Evolutionary conservation across 1,140 invertebrate genomes (phyloP).

Genomic region (Bombyx mori): DNA sequence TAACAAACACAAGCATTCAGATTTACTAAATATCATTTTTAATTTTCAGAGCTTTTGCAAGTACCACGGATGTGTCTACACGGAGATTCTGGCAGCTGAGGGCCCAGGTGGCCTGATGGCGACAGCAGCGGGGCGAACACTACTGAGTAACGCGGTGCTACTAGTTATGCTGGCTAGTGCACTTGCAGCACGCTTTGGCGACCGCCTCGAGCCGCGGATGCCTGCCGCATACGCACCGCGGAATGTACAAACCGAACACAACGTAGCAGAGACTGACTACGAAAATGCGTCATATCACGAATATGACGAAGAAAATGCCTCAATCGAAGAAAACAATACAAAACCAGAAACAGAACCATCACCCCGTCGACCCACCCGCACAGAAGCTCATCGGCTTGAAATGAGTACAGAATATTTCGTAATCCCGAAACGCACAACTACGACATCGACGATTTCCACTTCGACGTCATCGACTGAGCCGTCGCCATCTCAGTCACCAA

Average conservation of each 20-base stretch:
- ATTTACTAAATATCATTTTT: slow-evolving; percentile 2
- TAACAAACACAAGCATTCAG: slow-evolving; percentile 7
- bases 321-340: slow-evolving; percentile 26
- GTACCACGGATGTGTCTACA: slow-evolving; percentile 40
- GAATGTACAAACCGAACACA: slow-evolving; percentile 31
- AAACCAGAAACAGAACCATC: slow-evolving; percentile 37
- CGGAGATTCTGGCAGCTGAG: slow-evolving; percentile 40
- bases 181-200: slow-evolving; percentile 56
- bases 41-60: slow-evolving; percentile 42
- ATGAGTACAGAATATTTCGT: slow-evolving; percentile 86
- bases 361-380: slow-evolving; percentile 47
- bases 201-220: slow-evolving; percentile 61
- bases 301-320: slow-evolving; percentile 33
- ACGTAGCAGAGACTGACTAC: slow-evolving; percentile 38
- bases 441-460: slow-evolving; percentile 27
- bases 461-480: slow-evolving; percentile 27
- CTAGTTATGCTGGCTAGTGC: slow-evolving; percentile 28
- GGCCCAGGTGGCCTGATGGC: slow-evolving; percentile 48
- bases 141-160: slow-evolving; percentile 37
- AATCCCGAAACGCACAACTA: slow-evolving; percentile 69
- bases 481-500: slow-evolving; percentile 29
- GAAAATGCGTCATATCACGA: slow-evolving; percentile 41
- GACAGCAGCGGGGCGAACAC: slow-evolving; percentile 29
- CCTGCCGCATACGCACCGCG: slow-evolving; percentile 53
- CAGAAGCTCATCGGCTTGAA: slow-evolving; percentile 76